Evolutionary conservation across 2,797 vertebrate genomes (phyloP).

Genomic region (Harpagifer antarcticus): DNA sequence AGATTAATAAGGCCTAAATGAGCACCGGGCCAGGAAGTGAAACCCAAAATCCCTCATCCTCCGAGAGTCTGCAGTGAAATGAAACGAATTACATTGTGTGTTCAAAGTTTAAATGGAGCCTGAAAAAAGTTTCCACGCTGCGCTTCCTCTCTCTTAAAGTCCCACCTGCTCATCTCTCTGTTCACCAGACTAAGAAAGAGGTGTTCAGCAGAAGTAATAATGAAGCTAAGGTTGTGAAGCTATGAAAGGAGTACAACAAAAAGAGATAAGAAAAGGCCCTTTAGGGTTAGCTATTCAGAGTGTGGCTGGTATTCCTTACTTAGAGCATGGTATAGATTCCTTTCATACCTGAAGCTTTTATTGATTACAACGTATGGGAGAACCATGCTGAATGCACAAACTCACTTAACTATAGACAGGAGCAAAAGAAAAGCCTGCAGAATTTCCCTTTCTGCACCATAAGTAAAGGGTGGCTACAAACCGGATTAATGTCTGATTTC

Average conservation of each 20-base stretch:
- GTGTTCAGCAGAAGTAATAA: conserved; percentile 75
- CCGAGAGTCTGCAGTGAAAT: conserved; percentile 75
- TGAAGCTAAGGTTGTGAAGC: conserved; percentile 71
- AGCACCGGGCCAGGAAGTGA: conserved; percentile 75
- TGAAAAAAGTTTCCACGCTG: conserved; percentile 71
- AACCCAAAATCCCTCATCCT: conserved; percentile 84
- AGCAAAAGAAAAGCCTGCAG: not conserved
- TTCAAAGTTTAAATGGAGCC: conserved; percentile 80
- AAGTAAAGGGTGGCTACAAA: not conserved
- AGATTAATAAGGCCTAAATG: conserved; percentile 86
- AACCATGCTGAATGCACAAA: conserved; percentile 25
- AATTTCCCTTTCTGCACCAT: conserved; percentile 3
- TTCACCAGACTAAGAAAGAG: conserved; percentile 73
- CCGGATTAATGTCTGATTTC: not conserved
- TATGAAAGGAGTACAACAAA: conserved; percentile 28
- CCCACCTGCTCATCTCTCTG: conserved; percentile 60
- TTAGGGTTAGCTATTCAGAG: conserved; percentile 60
- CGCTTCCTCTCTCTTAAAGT: conserved; percentile 62
- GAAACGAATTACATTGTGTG: conserved; percentile 76
- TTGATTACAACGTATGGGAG: conserved; percentile 54
- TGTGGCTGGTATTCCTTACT: conserved; percentile 49
- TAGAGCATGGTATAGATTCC: conserved; percentile 47
- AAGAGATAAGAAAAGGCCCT: conserved; percentile 52
- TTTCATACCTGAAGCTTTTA: conserved; percentile 50
- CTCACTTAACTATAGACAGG: conserved; percentile 13